Conservation (phyloP, 92 coral and sea anemone genomes). For the Porites lobata region DNA sequence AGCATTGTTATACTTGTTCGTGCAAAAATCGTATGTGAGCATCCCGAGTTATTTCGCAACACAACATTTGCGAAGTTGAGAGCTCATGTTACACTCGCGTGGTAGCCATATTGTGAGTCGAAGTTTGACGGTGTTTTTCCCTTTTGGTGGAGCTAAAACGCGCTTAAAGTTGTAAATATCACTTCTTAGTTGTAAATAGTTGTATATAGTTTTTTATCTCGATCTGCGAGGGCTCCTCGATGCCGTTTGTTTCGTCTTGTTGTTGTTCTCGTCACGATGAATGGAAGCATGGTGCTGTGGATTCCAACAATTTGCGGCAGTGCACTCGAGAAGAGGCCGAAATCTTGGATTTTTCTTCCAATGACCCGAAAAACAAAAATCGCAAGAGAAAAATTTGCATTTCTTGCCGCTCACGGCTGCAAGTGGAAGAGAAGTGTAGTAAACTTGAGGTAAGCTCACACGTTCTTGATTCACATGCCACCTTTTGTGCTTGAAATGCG, state of each 20-base stretch:
- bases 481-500: not conserved
- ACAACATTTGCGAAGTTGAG: not conserved
- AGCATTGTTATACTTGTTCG: not conserved
- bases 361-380: not conserved
- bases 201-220: not conserved
- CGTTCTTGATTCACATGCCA: not conserved
- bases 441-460: conserved; percentile 2
- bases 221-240: not conserved
- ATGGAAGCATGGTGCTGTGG: conserved; percentile 8
- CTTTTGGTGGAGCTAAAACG: not conserved
- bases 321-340: not conserved
- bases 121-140: not conserved
- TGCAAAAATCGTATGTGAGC: not conserved
- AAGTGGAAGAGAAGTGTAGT: conserved; percentile 38
- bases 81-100: not conserved
- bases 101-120: not conserved
- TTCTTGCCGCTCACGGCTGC: conserved; percentile 23
- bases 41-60: no score
- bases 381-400: conserved; percentile 42
- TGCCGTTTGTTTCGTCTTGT: conserved; percentile 4
- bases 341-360: not conserved
- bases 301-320: not conserved
- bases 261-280: not conserved
- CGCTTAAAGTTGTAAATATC: not conserved
- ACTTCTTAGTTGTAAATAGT: not conserved